phyloP scores from a whole-genome alignment of 2,113 vertebrate genomes.

The Alligator sinensis region DNA sequence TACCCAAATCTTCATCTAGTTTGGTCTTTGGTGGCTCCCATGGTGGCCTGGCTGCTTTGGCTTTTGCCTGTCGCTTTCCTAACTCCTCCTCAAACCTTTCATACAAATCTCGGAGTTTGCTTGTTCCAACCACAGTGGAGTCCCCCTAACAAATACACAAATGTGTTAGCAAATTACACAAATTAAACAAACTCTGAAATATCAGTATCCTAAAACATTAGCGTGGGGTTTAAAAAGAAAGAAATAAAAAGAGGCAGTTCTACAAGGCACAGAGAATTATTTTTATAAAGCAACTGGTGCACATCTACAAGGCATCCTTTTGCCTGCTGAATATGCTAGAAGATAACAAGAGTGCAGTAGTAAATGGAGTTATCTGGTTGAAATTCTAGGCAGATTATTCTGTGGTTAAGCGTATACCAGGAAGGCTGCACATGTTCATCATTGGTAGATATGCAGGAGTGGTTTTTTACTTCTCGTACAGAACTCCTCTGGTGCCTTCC shows the following conservation, averaged over 20 bases:
- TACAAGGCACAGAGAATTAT: not conserved
- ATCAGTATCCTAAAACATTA: not conserved
- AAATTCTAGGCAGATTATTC: not conserved
- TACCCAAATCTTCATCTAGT: slow-evolving; percentile 93
- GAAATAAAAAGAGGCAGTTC: rapidly evolving
- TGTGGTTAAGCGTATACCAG: not conserved
- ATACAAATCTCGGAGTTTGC: slow-evolving; percentile 91
- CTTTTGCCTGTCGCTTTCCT: slow-evolving; percentile 88
- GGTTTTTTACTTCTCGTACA: not conserved
- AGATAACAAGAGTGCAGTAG: not conserved
- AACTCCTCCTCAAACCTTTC: slow-evolving; percentile 94
- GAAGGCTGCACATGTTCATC: not conserved
- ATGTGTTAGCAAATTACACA: not conserved
- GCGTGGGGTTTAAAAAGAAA: not conserved
- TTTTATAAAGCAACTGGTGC: not conserved
- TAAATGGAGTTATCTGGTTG: no score
- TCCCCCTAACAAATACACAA: slow-evolving; percentile 86
- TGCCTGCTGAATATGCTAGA: not conserved
- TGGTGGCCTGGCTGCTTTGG: slow-evolving; percentile 88
- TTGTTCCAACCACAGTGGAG: slow-evolving; percentile 96
- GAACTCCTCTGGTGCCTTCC: not conserved
- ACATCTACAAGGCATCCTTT: not conserved
- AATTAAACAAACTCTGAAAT: not conserved
- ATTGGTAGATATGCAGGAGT: not conserved
- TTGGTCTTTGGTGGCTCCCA: slow-evolving; percentile 98